Conservation (phyloP, 2,888 invertebrate species). For the Amblyjoppa fuscipennis region DNA sequence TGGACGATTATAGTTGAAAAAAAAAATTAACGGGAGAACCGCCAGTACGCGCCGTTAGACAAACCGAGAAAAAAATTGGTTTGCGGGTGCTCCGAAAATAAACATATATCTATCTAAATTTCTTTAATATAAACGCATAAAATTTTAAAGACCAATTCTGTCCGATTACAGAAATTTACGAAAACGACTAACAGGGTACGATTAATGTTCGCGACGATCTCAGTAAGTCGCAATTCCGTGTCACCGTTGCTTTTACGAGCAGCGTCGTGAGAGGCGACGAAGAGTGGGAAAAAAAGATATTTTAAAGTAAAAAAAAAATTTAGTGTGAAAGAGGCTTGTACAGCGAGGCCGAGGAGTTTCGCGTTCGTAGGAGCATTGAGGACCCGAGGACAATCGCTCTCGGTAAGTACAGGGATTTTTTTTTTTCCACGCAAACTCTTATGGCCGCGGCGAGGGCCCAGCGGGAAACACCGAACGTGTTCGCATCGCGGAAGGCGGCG, state of each 20-base stretch:
- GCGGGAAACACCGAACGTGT: conserved; percentile 67
- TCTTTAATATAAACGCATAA: no score
- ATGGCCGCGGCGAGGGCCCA: conserved; percentile 60
- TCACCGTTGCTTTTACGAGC: neutral
- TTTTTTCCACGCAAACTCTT: conserved; percentile 54
- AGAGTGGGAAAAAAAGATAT: conserved; percentile 22
- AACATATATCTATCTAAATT: no score
- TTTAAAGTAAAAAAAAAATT: conserved; percentile 13
- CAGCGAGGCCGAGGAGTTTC: neutral
- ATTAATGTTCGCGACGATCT: conserved; percentile 34
- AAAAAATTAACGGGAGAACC: no score
- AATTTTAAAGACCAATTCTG: neutral
- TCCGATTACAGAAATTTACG: neutral
- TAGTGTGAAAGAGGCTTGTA: conserved; percentile 2
- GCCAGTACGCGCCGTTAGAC: no score
- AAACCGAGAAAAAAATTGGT: no score
- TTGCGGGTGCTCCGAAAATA: no score
- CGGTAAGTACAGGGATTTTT: conserved; percentile 29
- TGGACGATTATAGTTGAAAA: no score
- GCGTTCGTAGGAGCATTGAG: conserved; percentile 41
- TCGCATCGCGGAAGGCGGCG: conserved; percentile 67
- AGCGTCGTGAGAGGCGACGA: neutral
- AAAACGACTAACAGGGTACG: neutral
- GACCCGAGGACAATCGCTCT: conserved; percentile 50
- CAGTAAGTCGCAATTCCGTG: neutral